Base-by-base conservation (phyloP, 2,797 vertebrate genomes). In the Pseudopleuronectes americanus region DNA sequence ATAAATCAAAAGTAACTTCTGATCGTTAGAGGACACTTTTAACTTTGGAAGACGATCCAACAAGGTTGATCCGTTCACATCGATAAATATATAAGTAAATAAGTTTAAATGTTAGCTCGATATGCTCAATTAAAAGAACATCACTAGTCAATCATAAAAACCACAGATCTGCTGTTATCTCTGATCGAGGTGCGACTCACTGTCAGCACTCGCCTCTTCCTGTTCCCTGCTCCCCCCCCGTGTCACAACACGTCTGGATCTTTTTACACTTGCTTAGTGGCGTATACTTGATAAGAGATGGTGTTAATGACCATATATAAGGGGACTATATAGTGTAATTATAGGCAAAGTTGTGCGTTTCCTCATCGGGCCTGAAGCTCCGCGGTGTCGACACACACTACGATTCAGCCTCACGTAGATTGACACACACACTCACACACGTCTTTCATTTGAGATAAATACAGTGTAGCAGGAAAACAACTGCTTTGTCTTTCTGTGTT, bases 191-290 rank as follows among this genome's bases (percentile, higher is more conserved):
- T 26, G n/a, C 21, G 53, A 74, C 71, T 24, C 7, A 9, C 31
- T 31, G 16, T 41, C 38, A 16, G 38, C 38, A 41, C 38, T 41
- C 61, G 61, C 56, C 58, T 69, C 51, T 41, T 38, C 57, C 68
- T 77, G 48, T 76, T 55, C 73, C 60, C 51, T 64, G 10, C 63
- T n/a, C 17, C 57, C 77, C 77, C 17, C 57, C 77, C 77, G 0
- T 80, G 86, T 49, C 38, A 14, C 33, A 78, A 60, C 88, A 49
- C 21, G 74, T 72, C 60, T 9, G 47, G 56, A 63, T 69, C 56
- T 62, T 61, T 7, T 54, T 75, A 26, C 60, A 36, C 64, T 61
- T 8, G 22, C 41, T 66, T 3, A 67, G 28, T 67, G 47, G 24
- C 55, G n/a, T 53, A n/a, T 26, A 12, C 45, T n/a, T 49, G 65